Conservation (phyloP, 2,113 vertebrate genomes). For the Pardalotus punctatus region DNA sequence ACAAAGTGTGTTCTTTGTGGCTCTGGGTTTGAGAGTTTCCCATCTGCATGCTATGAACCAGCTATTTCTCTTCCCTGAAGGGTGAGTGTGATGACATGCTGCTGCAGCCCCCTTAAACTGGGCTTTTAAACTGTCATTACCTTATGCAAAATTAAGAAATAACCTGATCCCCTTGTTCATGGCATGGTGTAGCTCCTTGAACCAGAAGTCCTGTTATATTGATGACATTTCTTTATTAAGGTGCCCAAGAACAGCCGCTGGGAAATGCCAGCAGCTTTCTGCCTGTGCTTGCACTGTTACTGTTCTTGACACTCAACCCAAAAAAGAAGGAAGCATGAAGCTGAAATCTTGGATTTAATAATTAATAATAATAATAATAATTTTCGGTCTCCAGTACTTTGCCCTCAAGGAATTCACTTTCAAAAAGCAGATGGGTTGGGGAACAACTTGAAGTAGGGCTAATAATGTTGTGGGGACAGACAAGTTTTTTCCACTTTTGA, state of each 20-base stretch:
- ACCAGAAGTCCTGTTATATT: not conserved
- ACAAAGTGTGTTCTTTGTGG: not conserved
- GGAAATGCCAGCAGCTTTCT: not conserved
- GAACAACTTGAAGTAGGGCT: not conserved
- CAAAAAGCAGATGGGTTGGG: not conserved
- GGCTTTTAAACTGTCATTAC: not conserved
- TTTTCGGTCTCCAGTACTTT: not conserved
- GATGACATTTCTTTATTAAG: not conserved
- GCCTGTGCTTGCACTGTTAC: not conserved
- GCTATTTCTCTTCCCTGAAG: not conserved
- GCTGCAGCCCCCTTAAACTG: not conserved
- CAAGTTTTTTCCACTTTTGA: not conserved
- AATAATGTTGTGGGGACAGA: not conserved
- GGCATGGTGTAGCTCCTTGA: not conserved
- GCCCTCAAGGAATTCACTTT: not conserved
- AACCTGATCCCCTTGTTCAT: not conserved
- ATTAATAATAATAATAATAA: no score
- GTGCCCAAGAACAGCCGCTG: not conserved
- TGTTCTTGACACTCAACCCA: not conserved
- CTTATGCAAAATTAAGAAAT: not conserved
- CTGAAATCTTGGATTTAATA: not conserved
- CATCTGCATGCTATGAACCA: not conserved
- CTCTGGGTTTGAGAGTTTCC: not conserved
- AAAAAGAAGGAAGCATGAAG: not conserved
- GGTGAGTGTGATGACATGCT: not conserved